A percentile compares a stretch with the other conserved stretches of the same genome.
These are phyloP conservation scores for Platichthys stellatus DNA, from an alignment of 2,113 vertebrate genomes.

Conservation along the genomic window DNA sequence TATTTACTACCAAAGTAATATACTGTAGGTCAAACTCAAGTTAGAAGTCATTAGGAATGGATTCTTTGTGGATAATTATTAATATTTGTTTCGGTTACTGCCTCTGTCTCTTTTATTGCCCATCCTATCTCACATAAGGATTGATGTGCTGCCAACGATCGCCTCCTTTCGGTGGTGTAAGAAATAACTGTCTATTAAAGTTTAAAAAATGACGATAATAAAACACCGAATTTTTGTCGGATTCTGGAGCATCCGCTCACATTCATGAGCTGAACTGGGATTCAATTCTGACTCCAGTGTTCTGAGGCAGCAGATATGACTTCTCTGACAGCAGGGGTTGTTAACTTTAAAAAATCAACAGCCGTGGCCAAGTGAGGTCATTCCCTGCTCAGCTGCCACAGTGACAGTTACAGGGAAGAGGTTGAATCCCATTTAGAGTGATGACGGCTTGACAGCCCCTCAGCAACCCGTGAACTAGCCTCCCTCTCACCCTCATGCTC, in stretches of 20 bases:
- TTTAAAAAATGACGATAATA: background rate
- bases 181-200: background rate
- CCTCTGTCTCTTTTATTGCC: too few relatives aligned
- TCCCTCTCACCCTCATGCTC: background rate
- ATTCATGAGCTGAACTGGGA: constrained; percentile 23
- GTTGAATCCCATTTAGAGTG: constrained; percentile 57
- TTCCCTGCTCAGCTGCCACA: constrained; percentile 38
- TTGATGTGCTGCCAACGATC: background rate
- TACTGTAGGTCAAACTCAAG: background rate
- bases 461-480: constrained; percentile 20
- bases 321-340: constrained; percentile 30
- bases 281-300: constrained; percentile 8
- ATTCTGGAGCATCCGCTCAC: constrained; percentile 10
- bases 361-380: constrained; percentile 37
- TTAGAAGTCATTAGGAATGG: background rate
- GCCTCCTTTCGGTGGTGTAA: background rate
- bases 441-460: constrained; percentile 54
- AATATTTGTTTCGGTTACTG: too few relatives aligned
- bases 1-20: background rate
- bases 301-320: constrained; percentile 22
- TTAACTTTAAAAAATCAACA: constrained; percentile 27
- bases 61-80: too few relatives aligned
- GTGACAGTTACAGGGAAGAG: constrained; percentile 43
- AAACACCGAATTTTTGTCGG: background rate
- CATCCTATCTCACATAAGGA: background rate